These are phyloP conservation scores for Xiphorhynchus elegans DNA, from an alignment of 2,113 vertebrate species.

Conservation along the genomic window DNA sequence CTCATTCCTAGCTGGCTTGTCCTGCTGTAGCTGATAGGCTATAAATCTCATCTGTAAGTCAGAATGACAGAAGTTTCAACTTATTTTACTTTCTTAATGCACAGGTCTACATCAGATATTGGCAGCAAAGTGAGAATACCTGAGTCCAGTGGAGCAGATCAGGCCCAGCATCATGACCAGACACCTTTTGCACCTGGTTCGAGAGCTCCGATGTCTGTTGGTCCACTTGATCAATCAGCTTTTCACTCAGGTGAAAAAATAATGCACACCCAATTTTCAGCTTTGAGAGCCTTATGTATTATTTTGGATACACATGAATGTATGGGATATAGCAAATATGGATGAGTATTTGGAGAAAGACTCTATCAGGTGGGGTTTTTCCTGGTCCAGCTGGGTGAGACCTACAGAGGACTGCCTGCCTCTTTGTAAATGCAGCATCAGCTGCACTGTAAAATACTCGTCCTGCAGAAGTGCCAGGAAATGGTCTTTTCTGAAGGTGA, in stretches of 20 bases:
- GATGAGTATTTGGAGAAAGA: background rate
- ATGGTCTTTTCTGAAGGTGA: background rate
- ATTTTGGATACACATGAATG: background rate
- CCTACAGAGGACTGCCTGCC: background rate
- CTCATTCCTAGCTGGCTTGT: background rate
- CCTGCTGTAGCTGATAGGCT: background rate
- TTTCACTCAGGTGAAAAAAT: slow-evolving; percentile 90
- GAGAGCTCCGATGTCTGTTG: slow-evolving; percentile 82
- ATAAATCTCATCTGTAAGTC: background rate
- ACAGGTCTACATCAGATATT: slow-evolving; percentile 92
- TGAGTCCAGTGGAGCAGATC: slow-evolving; percentile 82
- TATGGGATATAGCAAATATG: background rate
- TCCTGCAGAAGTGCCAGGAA: background rate
- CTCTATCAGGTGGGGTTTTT: background rate
- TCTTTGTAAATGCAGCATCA: background rate
- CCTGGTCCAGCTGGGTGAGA: background rate
- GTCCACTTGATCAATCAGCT: slow-evolving; percentile 86
- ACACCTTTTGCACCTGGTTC: slow-evolving; percentile 81
- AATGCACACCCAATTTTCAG: background rate
- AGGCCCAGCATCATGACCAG: slow-evolving; percentile 80
- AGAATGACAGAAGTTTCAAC: background rate
- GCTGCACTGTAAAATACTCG: background rate
- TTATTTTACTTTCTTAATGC: background rate
- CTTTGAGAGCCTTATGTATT: background rate
- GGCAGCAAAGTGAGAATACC: slow-evolving; percentile 88